These are phyloP conservation scores for Chalcis sispes DNA, from an alignment of 2,888 invertebrate genomes.

Conservation along the genomic window DNA sequence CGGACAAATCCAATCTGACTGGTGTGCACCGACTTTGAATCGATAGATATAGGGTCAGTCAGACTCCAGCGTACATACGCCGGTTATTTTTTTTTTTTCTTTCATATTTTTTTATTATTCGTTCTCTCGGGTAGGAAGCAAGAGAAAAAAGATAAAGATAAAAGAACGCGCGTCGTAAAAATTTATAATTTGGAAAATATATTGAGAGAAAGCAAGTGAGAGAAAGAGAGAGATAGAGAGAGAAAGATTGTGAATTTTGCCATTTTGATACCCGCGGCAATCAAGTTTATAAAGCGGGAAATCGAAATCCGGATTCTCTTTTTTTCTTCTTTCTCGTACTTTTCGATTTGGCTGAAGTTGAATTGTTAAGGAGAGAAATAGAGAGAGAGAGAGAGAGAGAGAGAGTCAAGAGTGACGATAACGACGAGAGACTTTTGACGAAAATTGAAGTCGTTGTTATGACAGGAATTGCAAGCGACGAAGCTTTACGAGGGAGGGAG, in stretches of 20 bases:
- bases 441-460: constrained; percentile 76
- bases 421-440: constrained; percentile 73
- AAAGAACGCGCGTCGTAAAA: constrained; percentile 71
- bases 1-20: constrained; percentile 70
- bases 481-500: constrained; percentile 47
- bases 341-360: no score
- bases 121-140: constrained; percentile 17
- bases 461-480: constrained; percentile 74
- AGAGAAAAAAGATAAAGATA: constrained; percentile 19
- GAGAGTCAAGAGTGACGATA: constrained; percentile 64
- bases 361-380: constrained; percentile 1
- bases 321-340: constrained; percentile 15
- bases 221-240: not conserved
- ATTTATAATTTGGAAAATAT: constrained; percentile 77
- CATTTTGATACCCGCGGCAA: constrained; percentile 60
- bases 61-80: no score
- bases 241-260: not conserved
- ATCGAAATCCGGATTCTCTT: constrained; percentile 66
- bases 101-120: no score
- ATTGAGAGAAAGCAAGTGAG: constrained; percentile 58
- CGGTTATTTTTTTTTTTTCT: constrained; percentile 3
- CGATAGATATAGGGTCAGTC: constrained; percentile 48
- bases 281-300: constrained; percentile 76
- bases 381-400: constrained; percentile 50
- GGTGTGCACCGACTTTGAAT: no score